These are phyloP conservation scores for Pangasianodon hypophthalmus DNA, from an alignment of 2,113 vertebrate species.

Conservation along the genomic window DNA sequence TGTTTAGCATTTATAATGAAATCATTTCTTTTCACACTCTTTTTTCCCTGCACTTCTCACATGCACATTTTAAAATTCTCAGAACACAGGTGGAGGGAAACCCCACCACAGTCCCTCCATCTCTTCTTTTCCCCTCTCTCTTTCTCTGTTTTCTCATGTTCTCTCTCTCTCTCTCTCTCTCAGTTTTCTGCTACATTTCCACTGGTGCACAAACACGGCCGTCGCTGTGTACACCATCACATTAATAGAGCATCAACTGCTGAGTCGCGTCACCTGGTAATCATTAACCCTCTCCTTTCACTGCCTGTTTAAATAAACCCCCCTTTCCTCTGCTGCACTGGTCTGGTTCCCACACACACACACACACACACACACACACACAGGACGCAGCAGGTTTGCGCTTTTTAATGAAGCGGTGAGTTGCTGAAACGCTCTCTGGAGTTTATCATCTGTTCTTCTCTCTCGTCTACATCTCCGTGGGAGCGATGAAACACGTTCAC, in stretches of 20 bases:
- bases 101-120: neutral
- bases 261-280: slow-evolving; percentile 63
- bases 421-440: slow-evolving; percentile 18
- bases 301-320: slow-evolving; percentile 63
- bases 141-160: neutral
- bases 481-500: slow-evolving; percentile 1
- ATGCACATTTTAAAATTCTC: neutral
- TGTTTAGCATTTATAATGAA: neutral
- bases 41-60: neutral
- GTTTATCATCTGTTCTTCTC: slow-evolving; percentile 9
- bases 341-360: slow-evolving; percentile 48
- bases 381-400: neutral
- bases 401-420: slow-evolving; percentile 23
- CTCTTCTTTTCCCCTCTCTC: slow-evolving; percentile 1
- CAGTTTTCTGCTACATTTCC: slow-evolving; percentile 27
- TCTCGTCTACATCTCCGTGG: neutral
- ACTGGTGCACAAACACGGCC: neutral
- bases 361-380: slow-evolving; percentile 29
- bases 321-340: neutral
- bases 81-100: neutral
- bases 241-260: slow-evolving; percentile 17
- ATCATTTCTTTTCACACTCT: neutral
- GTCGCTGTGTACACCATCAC: neutral
- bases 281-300: slow-evolving; percentile 65
- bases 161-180: neutral